Base-by-base conservation (phyloP, 2,888 invertebrate species). In the Lasioglossum lativentre region DNA sequence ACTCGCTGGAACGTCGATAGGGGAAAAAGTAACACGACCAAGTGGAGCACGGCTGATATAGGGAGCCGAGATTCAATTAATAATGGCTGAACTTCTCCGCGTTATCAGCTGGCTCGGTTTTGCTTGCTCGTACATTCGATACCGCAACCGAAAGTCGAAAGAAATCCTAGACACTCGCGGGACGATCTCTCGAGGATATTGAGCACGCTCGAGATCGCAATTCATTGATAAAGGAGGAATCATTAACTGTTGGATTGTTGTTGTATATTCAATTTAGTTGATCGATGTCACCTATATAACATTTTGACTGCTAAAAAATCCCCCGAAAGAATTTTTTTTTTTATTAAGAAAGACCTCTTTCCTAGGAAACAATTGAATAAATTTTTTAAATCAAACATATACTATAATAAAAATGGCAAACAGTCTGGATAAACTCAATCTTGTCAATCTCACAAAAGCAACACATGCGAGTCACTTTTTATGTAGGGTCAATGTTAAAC, bases 1-100 rank as follows among this genome's bases (percentile, higher is more conserved):
- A 66, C n/a, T 77, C 34, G 52, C 47, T 70, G 38, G 47, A 38
- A 66, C 66, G 38, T 47, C 34, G 78, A 75, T 68, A 73, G n/a
- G 3, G 72, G 30, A n/a, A 45, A 72, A 81, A 45, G 81, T 52
- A 34, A 66, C 34, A 34, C 66, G 23, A 59, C 38, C 30, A 30
- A 72, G 63, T 47, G 63, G 40, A 71, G 40, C 23, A n/a, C 40
- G 23, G 73, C 42, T 34, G 52, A 52, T 34, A 47, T 52, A 52
- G 47, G 73, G 52, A 59, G 59, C 27, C 59, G 66, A 34, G 66
- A 66, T 66, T 66, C 34, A 19, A 66, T 66, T 34, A 34, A 34
- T 34, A 34, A 66, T 19, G 30, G 30, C 30, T n/a, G 30, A 63
- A 63, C 63, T 63, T 63, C 63, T 63, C 63, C 63, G 63, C 30